These are phyloP conservation scores for Spinibarbus caldwelli DNA, from an alignment of 2,797 vertebrate species.

Conservation along the genomic window DNA sequence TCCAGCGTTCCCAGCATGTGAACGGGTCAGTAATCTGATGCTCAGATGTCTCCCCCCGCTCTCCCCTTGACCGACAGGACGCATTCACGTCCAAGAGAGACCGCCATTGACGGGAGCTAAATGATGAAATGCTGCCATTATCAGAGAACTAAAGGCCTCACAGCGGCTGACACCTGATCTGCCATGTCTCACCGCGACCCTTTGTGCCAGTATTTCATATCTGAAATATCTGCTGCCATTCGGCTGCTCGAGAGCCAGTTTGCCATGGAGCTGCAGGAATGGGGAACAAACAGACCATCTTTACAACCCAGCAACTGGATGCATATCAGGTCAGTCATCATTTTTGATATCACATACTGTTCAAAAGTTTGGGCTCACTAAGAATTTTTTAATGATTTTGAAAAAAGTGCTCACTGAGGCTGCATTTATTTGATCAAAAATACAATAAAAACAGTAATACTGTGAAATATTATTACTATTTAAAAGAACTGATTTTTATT, in stretches of 20 bases:
- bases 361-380: background rate
- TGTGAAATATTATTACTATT: background rate
- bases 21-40: constrained; percentile 72
- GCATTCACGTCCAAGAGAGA: constrained; percentile 76
- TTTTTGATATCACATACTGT: background rate
- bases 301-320: constrained; percentile 92
- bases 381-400: background rate
- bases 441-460: background rate
- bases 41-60: constrained; percentile 67
- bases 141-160: constrained; percentile 74
- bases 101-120: constrained; percentile 80
- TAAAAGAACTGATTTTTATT: too few species aligned
- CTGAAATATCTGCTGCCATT: constrained; percentile 71
- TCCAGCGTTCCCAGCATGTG: constrained; percentile 6
- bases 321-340: constrained; percentile 90
- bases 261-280: constrained; percentile 78
- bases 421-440: background rate
- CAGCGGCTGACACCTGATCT: constrained; percentile 81
- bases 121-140: constrained; percentile 85
- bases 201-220: constrained; percentile 85
- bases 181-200: constrained; percentile 69
- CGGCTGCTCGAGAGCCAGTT: constrained; percentile 58
- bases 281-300: constrained; percentile 97
- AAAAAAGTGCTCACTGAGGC: background rate
- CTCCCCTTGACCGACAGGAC: constrained; percentile 77